Base-by-base conservation (phyloP, 2,888 invertebrate species). In the Mallateleia sp. region DNA sequence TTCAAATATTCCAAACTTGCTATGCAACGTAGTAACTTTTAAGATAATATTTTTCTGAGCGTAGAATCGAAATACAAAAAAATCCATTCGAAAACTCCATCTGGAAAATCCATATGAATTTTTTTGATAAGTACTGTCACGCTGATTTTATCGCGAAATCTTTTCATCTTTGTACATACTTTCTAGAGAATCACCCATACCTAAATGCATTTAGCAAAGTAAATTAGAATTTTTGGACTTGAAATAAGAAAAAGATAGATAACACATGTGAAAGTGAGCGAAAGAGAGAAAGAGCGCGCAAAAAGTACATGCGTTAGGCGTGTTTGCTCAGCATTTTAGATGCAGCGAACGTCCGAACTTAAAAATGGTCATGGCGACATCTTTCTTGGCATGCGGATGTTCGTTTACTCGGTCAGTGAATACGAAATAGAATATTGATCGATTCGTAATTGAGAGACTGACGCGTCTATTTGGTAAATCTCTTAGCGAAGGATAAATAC, bases 321-420 rank as follows among this genome's bases (percentile, higher is more conserved):
- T 79, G 58, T 82, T 78, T 82, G 74, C 24, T 79, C 75, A 75
- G 83, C 83, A 87, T 83, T 87, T 83, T 74, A 64, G 83, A 87
- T 83, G 79, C 87, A 66, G 83, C 22, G 79, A 79, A 80, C 79
- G 83, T 87, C 79, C 79, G 78, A 78, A 67, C 86, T 78, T 87
- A 74, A 83, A 87, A 87, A 83, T 79, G 83, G 87, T 79, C 71
- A 64, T 74, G 83, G 87, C 79, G 87, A 79, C 87, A 80, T 83
- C 83, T 87, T 87, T 87, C 83, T 87, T 87, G 87, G 82, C 87
- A 87, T 87, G 87, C 75, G 75, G 87, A 87, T 87, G 83, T 83
- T 83, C 79, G 83, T 79, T 79, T 83, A 87, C 83, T 83, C 87
- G 87, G 87, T 87, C 87, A 87, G 83, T 80, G 87, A 79, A 83